These are phyloP conservation scores for Ciconia nigra DNA, from an alignment of 2,797 vertebrate genomes.

Conservation along the genomic window DNA sequence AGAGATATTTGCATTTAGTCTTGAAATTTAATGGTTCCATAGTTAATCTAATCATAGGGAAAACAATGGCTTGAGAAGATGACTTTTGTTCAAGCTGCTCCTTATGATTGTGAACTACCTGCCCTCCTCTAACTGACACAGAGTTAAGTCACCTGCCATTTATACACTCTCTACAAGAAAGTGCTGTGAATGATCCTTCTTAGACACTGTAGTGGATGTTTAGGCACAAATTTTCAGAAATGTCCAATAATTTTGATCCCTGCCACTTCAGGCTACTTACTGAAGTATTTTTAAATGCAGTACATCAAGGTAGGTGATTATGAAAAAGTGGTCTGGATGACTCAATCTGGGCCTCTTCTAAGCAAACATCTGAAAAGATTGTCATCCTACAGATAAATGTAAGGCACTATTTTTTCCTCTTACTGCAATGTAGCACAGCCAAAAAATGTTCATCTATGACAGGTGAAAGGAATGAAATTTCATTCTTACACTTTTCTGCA, in stretches of 20 bases:
- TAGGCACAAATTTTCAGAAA: neutral
- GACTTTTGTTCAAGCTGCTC: neutral
- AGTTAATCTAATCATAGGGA: neutral
- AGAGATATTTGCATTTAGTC: neutral
- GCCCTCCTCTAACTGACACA: neutral
- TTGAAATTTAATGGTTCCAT: neutral
- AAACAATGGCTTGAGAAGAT: neutral
- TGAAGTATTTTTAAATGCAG: neutral
- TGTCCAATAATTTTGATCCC: neutral
- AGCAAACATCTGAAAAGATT: neutral
- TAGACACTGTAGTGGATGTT: neutral
- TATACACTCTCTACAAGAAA: neutral
- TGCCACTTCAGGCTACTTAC: neutral
- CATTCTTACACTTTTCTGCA: neutral
- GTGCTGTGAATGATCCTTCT: neutral
- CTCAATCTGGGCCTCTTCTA: neutral
- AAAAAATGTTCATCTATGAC: neutral
- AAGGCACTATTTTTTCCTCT: neutral
- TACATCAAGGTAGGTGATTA: neutral
- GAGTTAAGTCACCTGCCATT: neutral
- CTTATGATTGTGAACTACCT: neutral
- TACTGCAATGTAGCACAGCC: neutral
- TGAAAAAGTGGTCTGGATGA: neutral
- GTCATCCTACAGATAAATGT: neutral
- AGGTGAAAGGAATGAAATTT: neutral